Percentiles rank a stretch among this genome's conserved stretches.
These are phyloP conservation scores for Drosophila funebris DNA, from an alignment of 1,140 invertebrate genomes.

Conservation along the genomic window DNA sequence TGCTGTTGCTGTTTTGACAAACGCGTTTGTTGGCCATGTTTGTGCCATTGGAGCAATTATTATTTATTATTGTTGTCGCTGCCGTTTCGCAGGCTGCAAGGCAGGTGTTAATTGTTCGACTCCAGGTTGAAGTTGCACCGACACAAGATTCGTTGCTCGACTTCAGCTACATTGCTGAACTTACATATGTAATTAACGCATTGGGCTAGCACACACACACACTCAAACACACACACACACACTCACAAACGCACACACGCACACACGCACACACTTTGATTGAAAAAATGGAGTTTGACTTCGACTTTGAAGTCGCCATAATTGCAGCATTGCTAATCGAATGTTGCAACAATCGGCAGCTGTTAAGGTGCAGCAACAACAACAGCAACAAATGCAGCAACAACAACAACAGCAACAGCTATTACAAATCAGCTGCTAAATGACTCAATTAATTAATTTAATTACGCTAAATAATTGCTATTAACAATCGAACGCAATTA, in stretches of 20 bases:
- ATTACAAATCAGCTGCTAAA: conserved; percentile 18
- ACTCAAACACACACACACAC: neutral
- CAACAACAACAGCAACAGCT: no score
- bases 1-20: conserved; percentile 43
- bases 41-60: conserved; percentile 70
- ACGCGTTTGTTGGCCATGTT: conserved; percentile 72
- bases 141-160: neutral
- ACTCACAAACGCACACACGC: neutral
- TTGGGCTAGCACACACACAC: neutral
- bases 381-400: no score
- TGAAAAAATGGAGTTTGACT: conserved; percentile 13
- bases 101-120: conserved; percentile 69
- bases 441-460: conserved; percentile 34
- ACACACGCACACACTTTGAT: conserved; percentile 1
- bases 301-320: conserved; percentile 9
- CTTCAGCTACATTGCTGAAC: neutral
- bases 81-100: conserved; percentile 14
- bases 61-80: conserved; percentile 73
- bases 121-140: neutral
- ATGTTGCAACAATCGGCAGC: neutral
- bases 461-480: neutral
- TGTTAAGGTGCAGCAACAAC: neutral
- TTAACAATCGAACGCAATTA: neutral
- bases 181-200: neutral
- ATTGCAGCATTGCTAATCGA: neutral